phyloP scores from a whole-genome alignment of 2,888 invertebrate genomes.

The Polydrusus cervinus region DNA sequence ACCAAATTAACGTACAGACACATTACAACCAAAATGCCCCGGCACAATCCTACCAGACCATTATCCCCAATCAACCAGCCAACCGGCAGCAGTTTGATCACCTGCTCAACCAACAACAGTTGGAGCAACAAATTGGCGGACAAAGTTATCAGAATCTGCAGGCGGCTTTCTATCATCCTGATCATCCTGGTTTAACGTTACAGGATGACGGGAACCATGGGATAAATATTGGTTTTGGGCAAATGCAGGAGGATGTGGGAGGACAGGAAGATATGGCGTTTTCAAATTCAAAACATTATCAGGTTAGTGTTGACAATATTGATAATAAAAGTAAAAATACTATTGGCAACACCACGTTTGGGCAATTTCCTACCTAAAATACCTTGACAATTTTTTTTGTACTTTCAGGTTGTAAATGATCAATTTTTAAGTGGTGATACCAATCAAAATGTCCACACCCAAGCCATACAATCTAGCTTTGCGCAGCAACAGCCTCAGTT shows the following conservation, averaged over 20 bases:
- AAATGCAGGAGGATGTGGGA: constrained; percentile 1
- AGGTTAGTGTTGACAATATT: constrained; percentile 13
- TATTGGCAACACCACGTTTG: too few relatives aligned
- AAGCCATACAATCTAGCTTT: constrained; percentile 50
- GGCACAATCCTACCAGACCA: not conserved
- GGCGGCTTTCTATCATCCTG: constrained; percentile 4
- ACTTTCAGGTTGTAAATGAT: constrained; percentile 25
- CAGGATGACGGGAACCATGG: constrained; percentile 39
- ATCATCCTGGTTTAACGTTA: constrained; percentile 32
- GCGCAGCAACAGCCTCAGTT: constrained; percentile 56
- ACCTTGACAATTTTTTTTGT: not conserved
- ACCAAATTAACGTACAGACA: constrained; percentile 29
- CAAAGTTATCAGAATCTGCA: constrained; percentile 39
- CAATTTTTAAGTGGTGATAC: constrained; percentile 27
- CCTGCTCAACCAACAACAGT: constrained; percentile 14
- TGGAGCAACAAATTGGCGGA: constrained; percentile 15
- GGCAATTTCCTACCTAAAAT: too few relatives aligned
- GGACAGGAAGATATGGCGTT: constrained; percentile 39
- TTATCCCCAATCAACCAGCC: not conserved
- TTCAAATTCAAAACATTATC: constrained; percentile 43
- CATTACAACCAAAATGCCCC: not conserved
- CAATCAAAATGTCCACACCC: constrained; percentile 39
- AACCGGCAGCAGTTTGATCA: constrained; percentile 18
- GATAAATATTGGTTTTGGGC: constrained; percentile 39
- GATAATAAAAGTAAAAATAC: too few relatives aligned